Percentiles rank a stretch among this genome's conserved stretches.
Conservation (phyloP, 2,797 vertebrate genomes). For the Ptychobarbus kaznakovi region DNA sequence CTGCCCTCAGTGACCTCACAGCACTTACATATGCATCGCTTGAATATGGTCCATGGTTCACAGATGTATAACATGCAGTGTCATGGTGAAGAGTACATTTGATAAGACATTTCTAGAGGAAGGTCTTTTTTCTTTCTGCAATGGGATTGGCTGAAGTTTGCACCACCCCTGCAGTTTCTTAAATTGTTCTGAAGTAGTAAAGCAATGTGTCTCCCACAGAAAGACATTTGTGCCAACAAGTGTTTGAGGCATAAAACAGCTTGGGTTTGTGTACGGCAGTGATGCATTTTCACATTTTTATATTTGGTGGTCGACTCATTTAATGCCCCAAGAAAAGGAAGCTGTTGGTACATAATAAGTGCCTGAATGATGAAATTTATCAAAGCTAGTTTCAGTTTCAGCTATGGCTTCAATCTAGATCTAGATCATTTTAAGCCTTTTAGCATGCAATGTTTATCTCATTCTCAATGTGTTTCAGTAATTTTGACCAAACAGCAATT, state of each 20-base stretch:
- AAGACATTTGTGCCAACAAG: neutral
- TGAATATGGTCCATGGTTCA: neutral
- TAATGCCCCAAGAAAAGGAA: constrained; percentile 10
- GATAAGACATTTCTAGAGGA: neutral
- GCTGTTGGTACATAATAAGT: constrained; percentile 35
- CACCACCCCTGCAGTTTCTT: constrained; percentile 35
- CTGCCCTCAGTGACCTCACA: constrained; percentile 37
- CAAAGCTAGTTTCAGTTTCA: neutral
- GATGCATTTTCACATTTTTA: neutral
- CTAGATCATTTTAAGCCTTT: neutral
- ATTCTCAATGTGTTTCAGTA: too few species aligned
- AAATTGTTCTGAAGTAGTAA: neutral
- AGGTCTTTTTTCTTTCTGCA: neutral
- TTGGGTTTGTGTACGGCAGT: neutral
- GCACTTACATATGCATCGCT: neutral
- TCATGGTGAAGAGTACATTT: constrained; percentile 19
- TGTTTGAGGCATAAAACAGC: neutral
- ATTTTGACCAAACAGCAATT: neutral
- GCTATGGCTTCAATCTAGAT: neutral
- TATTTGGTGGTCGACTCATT: constrained; percentile 13
- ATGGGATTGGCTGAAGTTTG: constrained; percentile 41
- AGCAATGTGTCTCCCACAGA: neutral
- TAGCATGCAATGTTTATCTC: neutral
- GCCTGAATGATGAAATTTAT: neutral
- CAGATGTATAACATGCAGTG: constrained; percentile 30